phyloP scores from a whole-genome alignment of 2,797 vertebrate genomes.

The Falco peregrinus region DNA sequence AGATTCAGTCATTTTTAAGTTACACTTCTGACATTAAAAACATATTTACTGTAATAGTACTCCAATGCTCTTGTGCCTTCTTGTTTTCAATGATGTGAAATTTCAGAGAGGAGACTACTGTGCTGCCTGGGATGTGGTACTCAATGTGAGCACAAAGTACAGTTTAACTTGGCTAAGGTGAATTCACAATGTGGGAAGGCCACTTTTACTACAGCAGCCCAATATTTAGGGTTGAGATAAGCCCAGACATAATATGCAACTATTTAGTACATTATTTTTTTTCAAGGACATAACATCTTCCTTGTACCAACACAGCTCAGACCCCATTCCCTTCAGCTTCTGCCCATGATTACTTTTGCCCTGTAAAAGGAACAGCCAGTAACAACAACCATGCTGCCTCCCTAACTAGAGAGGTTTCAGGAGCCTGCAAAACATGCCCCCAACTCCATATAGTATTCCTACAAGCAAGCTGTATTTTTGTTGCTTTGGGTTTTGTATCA shows the following conservation, averaged over 20 bases:
- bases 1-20: neutral
- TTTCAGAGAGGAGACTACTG: neutral
- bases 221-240: neutral
- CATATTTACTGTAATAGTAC: neutral
- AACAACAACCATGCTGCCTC: rapidly evolving
- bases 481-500: neutral
- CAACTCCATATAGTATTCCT: rapidly evolving
- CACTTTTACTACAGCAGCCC: neutral
- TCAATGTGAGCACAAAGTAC: neutral
- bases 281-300: rapidly evolving
- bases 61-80: rapidly evolving
- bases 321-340: neutral
- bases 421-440: neutral
- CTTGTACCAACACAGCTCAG: neutral
- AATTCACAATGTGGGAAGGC: neutral
- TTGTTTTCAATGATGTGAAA: neutral
- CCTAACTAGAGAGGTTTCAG: neutral
- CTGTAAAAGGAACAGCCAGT: neutral
- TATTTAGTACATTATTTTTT: neutral
- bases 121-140: neutral
- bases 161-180: neutral
- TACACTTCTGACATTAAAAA: neutral
- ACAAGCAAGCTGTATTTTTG: neutral
- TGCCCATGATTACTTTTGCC: neutral
- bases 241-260: neutral